phyloP scores from a whole-genome alignment of 1,140 invertebrate species.

The Rhagoletis zephyria region DNA sequence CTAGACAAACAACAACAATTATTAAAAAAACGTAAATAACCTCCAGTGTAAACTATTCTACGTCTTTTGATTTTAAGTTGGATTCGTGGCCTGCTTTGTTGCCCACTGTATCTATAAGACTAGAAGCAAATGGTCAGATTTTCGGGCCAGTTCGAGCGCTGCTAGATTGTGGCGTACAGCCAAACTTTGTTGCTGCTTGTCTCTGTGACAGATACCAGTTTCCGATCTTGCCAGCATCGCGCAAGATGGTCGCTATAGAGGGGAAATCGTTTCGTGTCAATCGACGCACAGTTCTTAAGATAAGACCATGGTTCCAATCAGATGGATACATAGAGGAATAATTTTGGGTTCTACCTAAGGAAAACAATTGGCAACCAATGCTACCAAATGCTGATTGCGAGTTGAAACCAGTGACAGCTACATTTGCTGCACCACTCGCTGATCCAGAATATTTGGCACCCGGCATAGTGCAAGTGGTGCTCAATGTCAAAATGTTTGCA shows the following conservation, averaged over 20 bases:
- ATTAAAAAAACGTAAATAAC: not conserved
- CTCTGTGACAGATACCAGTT: not conserved
- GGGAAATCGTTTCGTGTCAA: too few species aligned
- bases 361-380: not conserved
- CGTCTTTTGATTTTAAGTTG: not conserved
- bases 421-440: not conserved
- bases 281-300: too few species aligned
- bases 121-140: not conserved
- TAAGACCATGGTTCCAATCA: not conserved
- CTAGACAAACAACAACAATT: not conserved
- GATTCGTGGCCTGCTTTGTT: not conserved
- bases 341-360: not conserved
- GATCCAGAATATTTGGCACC: not conserved
- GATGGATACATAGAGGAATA: not conserved
- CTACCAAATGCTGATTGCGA: not conserved
- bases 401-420: not conserved
- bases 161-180: not conserved
- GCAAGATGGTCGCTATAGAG: too few species aligned
- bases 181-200: not conserved
- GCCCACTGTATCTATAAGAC: not conserved
- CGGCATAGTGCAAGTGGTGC: not conserved
- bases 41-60: not conserved
- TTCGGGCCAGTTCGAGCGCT: not conserved
- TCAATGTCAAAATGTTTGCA: not conserved
- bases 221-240: too few species aligned